Evolutionary conservation across 2,797 vertebrate genomes (phyloP), one percentile per base, ranked within the genome.

Genomic region (Paramormyrops hopkinsi): DNA sequence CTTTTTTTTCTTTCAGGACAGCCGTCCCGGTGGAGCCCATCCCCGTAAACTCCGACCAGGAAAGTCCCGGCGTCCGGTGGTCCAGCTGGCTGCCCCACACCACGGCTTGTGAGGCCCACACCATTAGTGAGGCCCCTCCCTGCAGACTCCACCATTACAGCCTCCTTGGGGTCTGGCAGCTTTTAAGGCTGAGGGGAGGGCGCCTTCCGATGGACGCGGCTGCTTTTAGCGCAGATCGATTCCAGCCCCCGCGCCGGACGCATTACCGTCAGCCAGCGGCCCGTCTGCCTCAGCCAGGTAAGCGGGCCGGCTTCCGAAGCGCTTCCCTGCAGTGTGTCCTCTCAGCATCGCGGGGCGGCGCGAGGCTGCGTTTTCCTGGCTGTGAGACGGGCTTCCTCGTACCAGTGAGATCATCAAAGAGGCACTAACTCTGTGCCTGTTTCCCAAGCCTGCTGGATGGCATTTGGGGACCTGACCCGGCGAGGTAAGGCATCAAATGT

Each of bases 161-260:
- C 76, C 79, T 50, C 8, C 14, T 93, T 8, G 91, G 90, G 92
- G 91, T 91, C 94, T 92, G 92, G 92, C 93, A 92, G 93, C 94
- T 94, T 95, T 95, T 95, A 96, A 91, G 92, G 93, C 95, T 93
- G 95, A 94, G 94, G 90, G 1, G 95, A 94, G 94, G 90, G 1
- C 76, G 86, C 65, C 91, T 94, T 94, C 93, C 93, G 11, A 89
- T 93, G 94, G 94, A 93, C 50, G 88, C 29, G 19, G 50, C 91
- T 90, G 94, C 94, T 94, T 95, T 96, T 94, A 96, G 94, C 92
- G 89, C 92, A 91, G 94, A 95, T 95, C 95, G 94, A 95, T 95
- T 94, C 91, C 92, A 93, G 91, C 88, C 90, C 89, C 86, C 56
- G 59, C 8, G 53, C 82, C 82, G 88, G 88, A 87, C 46, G 82